phyloP scores from a whole-genome alignment of 2,888 invertebrate species.

The Heteropelma amictum region DNA sequence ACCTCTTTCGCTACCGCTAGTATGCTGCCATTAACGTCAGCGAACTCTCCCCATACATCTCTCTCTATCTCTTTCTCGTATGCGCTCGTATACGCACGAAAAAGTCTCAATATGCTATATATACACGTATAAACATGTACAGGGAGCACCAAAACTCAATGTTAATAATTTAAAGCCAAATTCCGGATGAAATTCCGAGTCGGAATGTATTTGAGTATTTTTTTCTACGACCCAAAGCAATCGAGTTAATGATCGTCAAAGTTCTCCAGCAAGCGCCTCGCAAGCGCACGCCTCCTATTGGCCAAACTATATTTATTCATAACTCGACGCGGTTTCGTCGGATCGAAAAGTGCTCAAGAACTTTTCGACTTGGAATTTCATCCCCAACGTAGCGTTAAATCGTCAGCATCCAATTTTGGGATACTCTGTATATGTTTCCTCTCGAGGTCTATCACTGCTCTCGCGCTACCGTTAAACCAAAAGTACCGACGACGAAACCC shows the following conservation, averaged over 20 bases:
- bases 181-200: background rate
- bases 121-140: background rate
- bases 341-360: background rate
- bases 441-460: conserved; percentile 12
- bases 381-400: no score
- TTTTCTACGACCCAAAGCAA: background rate
- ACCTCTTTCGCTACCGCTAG: conserved; percentile 47
- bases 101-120: background rate
- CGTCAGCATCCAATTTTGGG: background rate
- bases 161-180: background rate
- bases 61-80: conserved; percentile 5
- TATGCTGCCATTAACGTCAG: conserved; percentile 59
- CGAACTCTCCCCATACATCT: conserved; percentile 17
- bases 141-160: background rate
- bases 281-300: no score
- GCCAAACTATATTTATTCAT: no score
- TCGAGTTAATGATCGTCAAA: background rate
- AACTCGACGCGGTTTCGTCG: background rate
- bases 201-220: background rate
- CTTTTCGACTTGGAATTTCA: no score
- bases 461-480: conserved; percentile 21
- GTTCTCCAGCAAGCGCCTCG: background rate
- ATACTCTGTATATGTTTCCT: conserved; percentile 1
- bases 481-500: conserved; percentile 33
- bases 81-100: no score